phyloP scores from a whole-genome alignment of 2,113 vertebrate genomes.

The Eretmochelys imbricata region DNA sequence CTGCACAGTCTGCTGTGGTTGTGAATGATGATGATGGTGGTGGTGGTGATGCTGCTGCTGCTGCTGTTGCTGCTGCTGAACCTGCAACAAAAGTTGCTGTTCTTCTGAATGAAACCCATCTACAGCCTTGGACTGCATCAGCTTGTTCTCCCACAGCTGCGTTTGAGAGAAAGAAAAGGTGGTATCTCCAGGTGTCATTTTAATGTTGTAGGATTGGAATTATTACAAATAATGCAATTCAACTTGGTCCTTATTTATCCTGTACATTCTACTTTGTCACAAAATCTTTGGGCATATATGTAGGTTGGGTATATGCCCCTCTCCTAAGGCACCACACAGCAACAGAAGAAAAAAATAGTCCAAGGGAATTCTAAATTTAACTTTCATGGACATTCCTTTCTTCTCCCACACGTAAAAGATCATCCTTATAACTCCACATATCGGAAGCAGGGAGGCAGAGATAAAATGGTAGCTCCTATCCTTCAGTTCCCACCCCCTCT shows the following conservation, averaged over 20 bases:
- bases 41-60: constrained; percentile 85
- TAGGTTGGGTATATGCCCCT: not conserved
- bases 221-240: not conserved
- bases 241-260: not conserved
- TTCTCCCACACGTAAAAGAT: not conserved
- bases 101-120: constrained; percentile 98
- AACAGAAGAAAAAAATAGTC: not conserved
- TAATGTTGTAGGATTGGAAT: not conserved
- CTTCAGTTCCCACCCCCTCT: not conserved
- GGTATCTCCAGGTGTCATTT: not conserved
- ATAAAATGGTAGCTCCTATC: not conserved
- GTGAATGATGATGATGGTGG: constrained; percentile 80
- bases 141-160: constrained; percentile 97
- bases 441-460: not conserved
- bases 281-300: not conserved
- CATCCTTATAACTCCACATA: not conserved
- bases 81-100: constrained; percentile 90
- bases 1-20: constrained; percentile 76
- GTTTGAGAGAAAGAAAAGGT: constrained; percentile 36
- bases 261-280: not conserved
- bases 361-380: not conserved
- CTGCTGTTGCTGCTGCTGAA: constrained; percentile 87
- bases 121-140: constrained; percentile 98
- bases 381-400: not conserved
- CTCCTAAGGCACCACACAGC: not conserved